Percentiles rank a stretch among this genome's conserved stretches.
phyloP scores from a whole-genome alignment of 2,113 vertebrate species.

The Ifrita kowaldi region DNA sequence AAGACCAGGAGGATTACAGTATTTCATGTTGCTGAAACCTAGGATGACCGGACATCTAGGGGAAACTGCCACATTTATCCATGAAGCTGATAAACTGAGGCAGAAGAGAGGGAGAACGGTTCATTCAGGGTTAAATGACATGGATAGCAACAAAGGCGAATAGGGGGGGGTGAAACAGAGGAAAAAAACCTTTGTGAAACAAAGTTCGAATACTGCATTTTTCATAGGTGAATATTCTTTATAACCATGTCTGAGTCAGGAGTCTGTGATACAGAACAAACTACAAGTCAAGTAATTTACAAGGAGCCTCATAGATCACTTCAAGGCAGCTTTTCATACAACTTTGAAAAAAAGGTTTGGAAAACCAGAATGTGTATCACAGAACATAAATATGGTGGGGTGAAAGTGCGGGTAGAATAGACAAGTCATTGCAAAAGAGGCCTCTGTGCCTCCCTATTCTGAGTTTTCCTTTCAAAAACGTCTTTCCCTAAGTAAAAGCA shows the following conservation, averaged over 20 bases:
- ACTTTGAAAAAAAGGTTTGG: not conserved
- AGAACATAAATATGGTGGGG: not conserved
- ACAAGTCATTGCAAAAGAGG: not conserved
- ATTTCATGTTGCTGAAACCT: not conserved
- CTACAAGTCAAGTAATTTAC: not conserved
- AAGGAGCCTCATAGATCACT: not conserved
- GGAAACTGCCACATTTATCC: not conserved
- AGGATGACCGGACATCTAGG: not conserved
- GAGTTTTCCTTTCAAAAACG: not conserved
- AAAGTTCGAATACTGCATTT: not conserved
- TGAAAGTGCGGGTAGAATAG: not conserved
- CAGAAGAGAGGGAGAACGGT: not conserved
- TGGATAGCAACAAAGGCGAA: not conserved
- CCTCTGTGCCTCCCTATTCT: not conserved
- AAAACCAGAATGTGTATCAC: not conserved
- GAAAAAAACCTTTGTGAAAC: not conserved
- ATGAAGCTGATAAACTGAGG: not conserved
- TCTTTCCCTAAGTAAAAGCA: not conserved
- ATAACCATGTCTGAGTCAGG: not conserved
- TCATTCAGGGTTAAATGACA: not conserved
- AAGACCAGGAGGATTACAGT: conserved; percentile 31
- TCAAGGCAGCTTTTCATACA: not conserved
- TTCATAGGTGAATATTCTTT: not conserved
- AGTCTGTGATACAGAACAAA: not conserved
- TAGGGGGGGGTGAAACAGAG: rapidly evolving